Evolutionary conservation across 2,888 invertebrate species (phyloP), one percentile per base, ranked within the genome.

Genomic region (Drosophila emarginata): DNA sequence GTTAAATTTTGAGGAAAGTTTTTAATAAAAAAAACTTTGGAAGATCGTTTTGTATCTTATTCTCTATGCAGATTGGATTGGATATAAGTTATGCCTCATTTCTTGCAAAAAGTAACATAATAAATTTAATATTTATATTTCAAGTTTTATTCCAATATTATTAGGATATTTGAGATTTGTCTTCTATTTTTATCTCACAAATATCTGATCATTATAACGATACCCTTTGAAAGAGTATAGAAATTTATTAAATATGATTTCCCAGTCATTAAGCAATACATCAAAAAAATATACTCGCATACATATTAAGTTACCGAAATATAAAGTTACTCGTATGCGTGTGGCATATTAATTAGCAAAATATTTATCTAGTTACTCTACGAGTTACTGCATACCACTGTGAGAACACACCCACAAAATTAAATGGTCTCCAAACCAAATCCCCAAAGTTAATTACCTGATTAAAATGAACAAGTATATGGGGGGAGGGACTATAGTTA

Each of bases 281-380:
- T 18, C 9, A 45, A 9, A 9, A 15, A 45, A 45, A 45, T 45
- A 45, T 18, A 11, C n/a, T 26, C 52, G n/a, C 51, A 23, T 23
- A 51, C 5, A 45, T 5, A 51, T 23, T n/a, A 21, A 51, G 21
- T 23, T 21, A 52, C 52, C 52, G n/a, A 53, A 18, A 54, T 32
- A 32, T 18, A 11, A 18, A 18, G 15, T 18, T 37, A n/a, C 7
- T 39, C n/a, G 6, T 15, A 45, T 56, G 51, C 15, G 58, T 18
- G 12, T 18, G 57, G 79, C 63, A 77, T 79, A 79, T 40, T 63
- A 65, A 77, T 79, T 26, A 63, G 64, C 37, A 6, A 14, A 12
- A 54, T 40, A 52, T 28, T 62, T 45, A 23, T 52, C 58, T 53
- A 15, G 15, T 9, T 50, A 59, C 18, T 60, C 71, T 28, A 51